Conservation (phyloP, 2,888 invertebrate species). For the Drosophila ustulata region DNA sequence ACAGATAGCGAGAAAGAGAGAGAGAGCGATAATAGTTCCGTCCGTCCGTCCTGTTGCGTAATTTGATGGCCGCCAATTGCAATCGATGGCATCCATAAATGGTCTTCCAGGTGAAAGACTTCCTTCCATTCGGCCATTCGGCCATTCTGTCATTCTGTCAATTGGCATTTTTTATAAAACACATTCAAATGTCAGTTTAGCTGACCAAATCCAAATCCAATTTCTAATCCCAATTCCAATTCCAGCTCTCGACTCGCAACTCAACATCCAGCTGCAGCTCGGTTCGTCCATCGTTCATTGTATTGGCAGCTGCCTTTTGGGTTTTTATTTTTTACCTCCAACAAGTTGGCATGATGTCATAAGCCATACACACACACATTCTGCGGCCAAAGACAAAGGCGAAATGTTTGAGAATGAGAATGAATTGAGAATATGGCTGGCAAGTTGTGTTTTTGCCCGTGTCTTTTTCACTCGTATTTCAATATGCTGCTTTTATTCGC, state of each 20-base stretch:
- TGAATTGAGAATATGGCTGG: slow-evolving; percentile 31
- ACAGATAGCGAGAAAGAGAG: background rate
- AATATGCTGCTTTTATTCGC: slow-evolving; percentile 27
- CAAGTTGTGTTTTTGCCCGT: slow-evolving; percentile 26
- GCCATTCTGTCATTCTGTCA: slow-evolving; percentile 58
- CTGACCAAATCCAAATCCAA: slow-evolving; percentile 28
- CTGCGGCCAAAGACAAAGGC: slow-evolving; percentile 32
- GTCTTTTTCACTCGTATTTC: slow-evolving; percentile 13
- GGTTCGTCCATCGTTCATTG: slow-evolving; percentile 45
- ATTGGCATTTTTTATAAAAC: slow-evolving; percentile 69
- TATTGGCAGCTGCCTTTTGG: slow-evolving; percentile 61
- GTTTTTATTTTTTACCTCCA: slow-evolving; percentile 31
- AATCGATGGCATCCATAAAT: slow-evolving; percentile 17
- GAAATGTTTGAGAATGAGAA: slow-evolving; percentile 23
- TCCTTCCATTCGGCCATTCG: slow-evolving; percentile 32
- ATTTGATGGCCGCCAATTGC: slow-evolving; percentile 1
- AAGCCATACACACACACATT: slow-evolving; percentile 46
- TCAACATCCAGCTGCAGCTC: slow-evolving; percentile 29
- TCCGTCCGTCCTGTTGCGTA: slow-evolving; percentile 13
- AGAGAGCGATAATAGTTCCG: background rate
- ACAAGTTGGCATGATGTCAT: slow-evolving; percentile 71
- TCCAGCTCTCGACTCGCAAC: slow-evolving; percentile 14
- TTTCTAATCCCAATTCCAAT: slow-evolving; percentile 22
- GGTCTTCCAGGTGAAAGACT: slow-evolving; percentile 62
- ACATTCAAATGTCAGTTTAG: slow-evolving; percentile 56